phyloP scores from a whole-genome alignment of 2,888 invertebrate species.

The Trachelus stipa region DNA sequence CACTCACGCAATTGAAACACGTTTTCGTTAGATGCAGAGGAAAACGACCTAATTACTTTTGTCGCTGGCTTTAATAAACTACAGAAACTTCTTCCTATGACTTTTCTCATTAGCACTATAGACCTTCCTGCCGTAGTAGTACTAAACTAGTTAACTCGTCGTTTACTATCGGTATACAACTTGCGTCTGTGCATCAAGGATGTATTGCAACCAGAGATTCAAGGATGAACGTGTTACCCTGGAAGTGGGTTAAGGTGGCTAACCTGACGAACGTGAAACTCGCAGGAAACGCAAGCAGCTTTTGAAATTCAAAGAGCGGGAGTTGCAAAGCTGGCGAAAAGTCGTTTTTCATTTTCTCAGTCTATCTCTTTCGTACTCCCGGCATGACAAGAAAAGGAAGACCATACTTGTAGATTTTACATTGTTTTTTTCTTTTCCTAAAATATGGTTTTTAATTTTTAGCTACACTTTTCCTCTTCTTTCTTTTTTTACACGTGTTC shows the following conservation, averaged over 20 bases:
- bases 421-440: too few species aligned
- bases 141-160: neutral
- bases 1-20: too few species aligned
- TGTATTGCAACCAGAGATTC: conserved; percentile 7
- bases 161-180: conserved; percentile 7
- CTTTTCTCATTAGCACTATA: conserved; percentile 4
- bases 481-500: too few species aligned
- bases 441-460: too few species aligned
- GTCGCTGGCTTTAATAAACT: too few species aligned
- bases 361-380: conserved; percentile 9
- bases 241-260: neutral
- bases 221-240: neutral
- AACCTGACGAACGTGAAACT: conserved; percentile 18
- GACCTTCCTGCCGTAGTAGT: conserved; percentile 3
- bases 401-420: too few species aligned
- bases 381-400: too few species aligned
- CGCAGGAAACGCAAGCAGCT: conserved; percentile 36
- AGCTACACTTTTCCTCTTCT: too few species aligned
- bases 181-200: conserved; percentile 3
- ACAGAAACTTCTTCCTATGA: neutral
- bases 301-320: conserved; percentile 27
- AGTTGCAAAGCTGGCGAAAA: conserved; percentile 34
- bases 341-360: conserved; percentile 11
- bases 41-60: neutral
- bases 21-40: neutral